These are phyloP conservation scores for Trichogramma pretiosum DNA, from an alignment of 1,140 invertebrate genomes.

Conservation along the genomic window DNA sequence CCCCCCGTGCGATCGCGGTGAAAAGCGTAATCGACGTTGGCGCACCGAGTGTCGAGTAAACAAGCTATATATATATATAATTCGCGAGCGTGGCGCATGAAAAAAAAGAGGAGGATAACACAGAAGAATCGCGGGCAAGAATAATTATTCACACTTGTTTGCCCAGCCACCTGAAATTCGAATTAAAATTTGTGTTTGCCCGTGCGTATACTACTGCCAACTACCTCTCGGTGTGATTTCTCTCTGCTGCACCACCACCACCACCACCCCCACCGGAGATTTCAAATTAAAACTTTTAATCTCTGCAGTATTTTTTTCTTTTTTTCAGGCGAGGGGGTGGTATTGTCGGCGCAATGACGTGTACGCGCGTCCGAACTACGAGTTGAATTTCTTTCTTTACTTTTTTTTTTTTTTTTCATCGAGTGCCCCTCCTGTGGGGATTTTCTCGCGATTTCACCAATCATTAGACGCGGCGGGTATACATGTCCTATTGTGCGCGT, in stretches of 20 bases:
- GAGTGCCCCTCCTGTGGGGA: background rate
- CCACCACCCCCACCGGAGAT: too few species aligned
- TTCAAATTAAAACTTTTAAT: conserved; percentile 15
- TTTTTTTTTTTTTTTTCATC: too few species aligned
- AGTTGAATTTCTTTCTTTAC: too few species aligned
- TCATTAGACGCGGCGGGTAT: conserved; percentile 13
- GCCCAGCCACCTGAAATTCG: conserved; percentile 3
- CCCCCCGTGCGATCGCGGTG: background rate
- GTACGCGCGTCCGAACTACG: too few species aligned
- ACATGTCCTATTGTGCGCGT: conserved; percentile 2
- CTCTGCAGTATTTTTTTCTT: background rate
- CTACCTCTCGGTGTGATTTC: too few species aligned
- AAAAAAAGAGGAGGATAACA: background rate
- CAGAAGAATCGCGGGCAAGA: background rate
- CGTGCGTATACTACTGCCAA: too few species aligned
- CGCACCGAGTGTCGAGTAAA: conserved; percentile 17
- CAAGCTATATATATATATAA: too few species aligned
- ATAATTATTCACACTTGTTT: conserved; percentile 14
- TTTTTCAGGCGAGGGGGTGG: background rate
- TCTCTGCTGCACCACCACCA: too few species aligned
- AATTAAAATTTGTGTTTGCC: conserved; percentile 21
- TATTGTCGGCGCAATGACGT: too few species aligned
- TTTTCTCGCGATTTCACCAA: conserved; percentile 15
- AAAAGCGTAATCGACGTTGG: conserved; percentile 17
- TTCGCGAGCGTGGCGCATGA: background rate